Evolutionary conservation across 2,888 invertebrate genomes (phyloP), one percentile per base, ranked within the genome.

Genomic region (Hyposoter didymator): DNA sequence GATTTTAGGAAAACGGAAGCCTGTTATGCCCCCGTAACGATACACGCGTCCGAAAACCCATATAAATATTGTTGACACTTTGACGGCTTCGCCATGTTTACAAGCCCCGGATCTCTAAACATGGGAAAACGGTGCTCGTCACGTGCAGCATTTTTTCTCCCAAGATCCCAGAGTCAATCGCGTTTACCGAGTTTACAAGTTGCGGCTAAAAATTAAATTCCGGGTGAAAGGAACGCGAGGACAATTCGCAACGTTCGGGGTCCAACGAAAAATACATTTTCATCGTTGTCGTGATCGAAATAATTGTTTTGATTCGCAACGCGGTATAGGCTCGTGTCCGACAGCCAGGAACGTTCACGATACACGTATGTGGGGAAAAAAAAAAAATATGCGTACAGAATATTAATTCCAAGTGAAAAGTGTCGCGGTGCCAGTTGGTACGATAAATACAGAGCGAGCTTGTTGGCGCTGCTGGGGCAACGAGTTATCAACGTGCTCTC

Each of bases 121-220:
- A 90, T 90, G 88, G 89, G 86, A 90, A 91, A 91, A 90, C 90
- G 90, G 88, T 59, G 87, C 87, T 86, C 87, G 85, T 88, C 55
- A 47, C 73, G 47, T 10, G 45, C 6, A 6, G 4, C 35, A 35
- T 35, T 1, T 64, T 64, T 17, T n/a, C n/a, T n/a, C n/a, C n/a
- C n/a, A n/a, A n/a, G n/a, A n/a, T n/a, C n/a, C n/a, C n/a, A n/a
- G n/a, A n/a, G n/a, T n/a, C n/a, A n/a, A n/a, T n/a, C n/a, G n/a
- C n/a, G n/a, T n/a, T n/a, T n/a, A n/a, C n/a, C n/a, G n/a, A n/a
- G n/a, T n/a, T n/a, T n/a, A n/a, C n/a, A n/a, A n/a, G n/a, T n/a
- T n/a, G n/a, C n/a, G n/a, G n/a, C n/a, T n/a, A n/a, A n/a, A n/a
- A n/a, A n/a, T n/a, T n/a, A n/a, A n/a, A n/a, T n/a, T n/a, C n/a